These are phyloP conservation scores for Microdon myrmicae DNA, from an alignment of 2,888 invertebrate genomes.

Conservation along the genomic window DNA sequence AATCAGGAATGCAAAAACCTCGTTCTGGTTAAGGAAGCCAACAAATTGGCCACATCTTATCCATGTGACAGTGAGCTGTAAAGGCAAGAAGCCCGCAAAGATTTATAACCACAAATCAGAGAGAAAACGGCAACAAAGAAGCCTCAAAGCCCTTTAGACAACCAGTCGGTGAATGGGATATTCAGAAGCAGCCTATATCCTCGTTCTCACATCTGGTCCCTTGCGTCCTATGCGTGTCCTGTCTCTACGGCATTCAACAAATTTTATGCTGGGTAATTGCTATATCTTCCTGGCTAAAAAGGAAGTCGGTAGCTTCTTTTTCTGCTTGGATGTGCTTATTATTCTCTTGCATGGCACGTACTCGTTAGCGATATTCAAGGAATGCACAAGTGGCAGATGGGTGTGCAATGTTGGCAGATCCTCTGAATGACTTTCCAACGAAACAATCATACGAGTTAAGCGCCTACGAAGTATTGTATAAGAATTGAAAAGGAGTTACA, in stretches of 20 bases:
- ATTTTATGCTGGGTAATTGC: slow-evolving; percentile 31
- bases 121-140: background rate
- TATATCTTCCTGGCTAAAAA: slow-evolving; percentile 13
- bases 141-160: background rate
- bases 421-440: slow-evolving; percentile 13
- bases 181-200: slow-evolving; percentile 13
- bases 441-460: slow-evolving; percentile 14
- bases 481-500: slow-evolving; percentile 6
- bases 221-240: no score
- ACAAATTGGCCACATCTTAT: slow-evolving; percentile 10
- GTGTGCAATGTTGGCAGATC: slow-evolving; percentile 7
- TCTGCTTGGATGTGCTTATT: background rate
- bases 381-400: slow-evolving; percentile 6
- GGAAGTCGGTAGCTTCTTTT: slow-evolving; percentile 19
- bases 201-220: background rate
- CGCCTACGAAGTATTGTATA: slow-evolving; percentile 5
- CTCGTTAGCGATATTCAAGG: background rate
- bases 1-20: background rate
- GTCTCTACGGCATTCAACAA: slow-evolving; percentile 18
- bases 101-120: slow-evolving; percentile 9
- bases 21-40: background rate
- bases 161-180: background rate
- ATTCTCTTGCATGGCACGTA: background rate
- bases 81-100: slow-evolving; percentile 1
- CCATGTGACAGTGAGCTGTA: background rate